Evolutionary conservation across 1,140 invertebrate species (phyloP).

Genomic region (Brachionus koreanus): DNA sequence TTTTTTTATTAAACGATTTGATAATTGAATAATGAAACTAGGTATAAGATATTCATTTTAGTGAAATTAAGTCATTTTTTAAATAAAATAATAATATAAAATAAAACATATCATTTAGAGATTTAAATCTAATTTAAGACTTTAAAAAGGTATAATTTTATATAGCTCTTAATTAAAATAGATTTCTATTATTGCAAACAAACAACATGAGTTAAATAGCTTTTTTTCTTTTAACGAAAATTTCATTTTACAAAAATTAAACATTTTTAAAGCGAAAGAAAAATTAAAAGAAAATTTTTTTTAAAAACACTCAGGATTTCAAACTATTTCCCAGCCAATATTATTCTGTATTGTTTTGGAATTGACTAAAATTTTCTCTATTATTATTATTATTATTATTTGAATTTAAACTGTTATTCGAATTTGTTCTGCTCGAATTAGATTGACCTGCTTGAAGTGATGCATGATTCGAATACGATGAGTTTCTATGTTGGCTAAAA

Average conservation of each 20-base stretch:
- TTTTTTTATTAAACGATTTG: constrained; percentile 1
- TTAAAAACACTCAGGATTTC: neutral
- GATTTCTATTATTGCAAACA: neutral
- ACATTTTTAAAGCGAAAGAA: neutral
- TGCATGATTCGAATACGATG: constrained; percentile 1
- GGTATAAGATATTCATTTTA: neutral
- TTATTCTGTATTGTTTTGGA: constrained; percentile 12
- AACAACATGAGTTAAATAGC: constrained; percentile 7
- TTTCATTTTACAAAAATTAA: neutral
- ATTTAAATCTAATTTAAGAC: neutral
- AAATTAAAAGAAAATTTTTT: neutral
- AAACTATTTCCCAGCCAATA: neutral
- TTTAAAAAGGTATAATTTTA: neutral
- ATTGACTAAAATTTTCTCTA: constrained; percentile 26
- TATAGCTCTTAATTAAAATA: neutral
- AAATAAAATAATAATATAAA: neutral
- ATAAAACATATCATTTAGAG: neutral
- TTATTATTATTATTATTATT: neutral
- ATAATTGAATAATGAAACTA: neutral
- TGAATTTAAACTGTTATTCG: neutral
- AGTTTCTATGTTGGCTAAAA: constrained; percentile 30
- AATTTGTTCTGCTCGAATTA: neutral
- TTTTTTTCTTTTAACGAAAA: neutral
- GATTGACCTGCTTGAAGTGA: neutral
- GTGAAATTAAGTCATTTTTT: neutral